phyloP scores from a whole-genome alignment of 2,888 invertebrate species.

The Epiblema foenella region DNA sequence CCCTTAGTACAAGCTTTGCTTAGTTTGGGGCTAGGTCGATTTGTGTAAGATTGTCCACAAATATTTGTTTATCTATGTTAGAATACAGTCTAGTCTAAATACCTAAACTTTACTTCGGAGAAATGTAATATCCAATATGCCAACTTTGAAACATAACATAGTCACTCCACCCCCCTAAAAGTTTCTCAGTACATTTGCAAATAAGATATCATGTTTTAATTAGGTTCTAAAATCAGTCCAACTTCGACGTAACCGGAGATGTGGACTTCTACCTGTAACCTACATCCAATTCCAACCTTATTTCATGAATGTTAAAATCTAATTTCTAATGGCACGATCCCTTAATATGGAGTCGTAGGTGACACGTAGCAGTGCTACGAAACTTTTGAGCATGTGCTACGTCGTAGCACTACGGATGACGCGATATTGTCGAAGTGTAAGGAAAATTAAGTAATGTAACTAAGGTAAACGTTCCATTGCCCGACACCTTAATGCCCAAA shows the following conservation, averaged over 20 bases:
- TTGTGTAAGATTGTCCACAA: too few relatives aligned
- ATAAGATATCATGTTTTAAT: slow-evolving; percentile 22
- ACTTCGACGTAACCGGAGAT: neutral
- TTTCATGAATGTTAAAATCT: neutral
- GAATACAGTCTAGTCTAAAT: too few relatives aligned
- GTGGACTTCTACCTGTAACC: neutral
- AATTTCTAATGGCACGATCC: neutral
- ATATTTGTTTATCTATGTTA: too few relatives aligned
- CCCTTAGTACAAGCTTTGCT: too few relatives aligned
- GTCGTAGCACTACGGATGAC: slow-evolving; percentile 6
- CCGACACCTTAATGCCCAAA: too few relatives aligned
- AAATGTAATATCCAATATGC: neutral
- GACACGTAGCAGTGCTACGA: slow-evolving; percentile 18
- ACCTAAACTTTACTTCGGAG: too few relatives aligned
- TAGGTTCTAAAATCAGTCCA: slow-evolving; percentile 22
- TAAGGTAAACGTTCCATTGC: too few relatives aligned
- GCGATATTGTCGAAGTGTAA: neutral
- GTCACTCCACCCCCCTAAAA: neutral
- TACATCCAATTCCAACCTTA: neutral
- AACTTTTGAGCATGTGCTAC: slow-evolving; percentile 26
- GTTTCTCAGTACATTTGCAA: neutral
- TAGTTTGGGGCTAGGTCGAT: too few relatives aligned
- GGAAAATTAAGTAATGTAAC: neutral
- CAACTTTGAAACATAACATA: neutral
- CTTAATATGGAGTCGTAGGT: neutral